phyloP scores from a whole-genome alignment of 2,888 invertebrate genomes.

The Bruchidius siliquastri region DNA sequence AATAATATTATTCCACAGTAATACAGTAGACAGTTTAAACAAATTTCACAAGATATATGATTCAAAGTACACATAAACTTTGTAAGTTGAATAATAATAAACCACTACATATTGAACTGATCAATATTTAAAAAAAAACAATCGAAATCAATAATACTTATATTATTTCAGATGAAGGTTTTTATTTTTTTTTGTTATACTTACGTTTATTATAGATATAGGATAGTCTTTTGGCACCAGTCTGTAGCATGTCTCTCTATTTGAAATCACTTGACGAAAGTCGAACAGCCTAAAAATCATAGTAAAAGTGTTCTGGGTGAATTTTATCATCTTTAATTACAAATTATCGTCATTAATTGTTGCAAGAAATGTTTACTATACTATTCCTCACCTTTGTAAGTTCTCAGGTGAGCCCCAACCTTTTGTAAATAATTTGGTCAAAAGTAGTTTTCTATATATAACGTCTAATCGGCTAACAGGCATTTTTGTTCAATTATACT shows the following conservation, averaged over 20 bases:
- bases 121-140: too few relatives aligned
- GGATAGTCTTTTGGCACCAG: constrained; percentile 80
- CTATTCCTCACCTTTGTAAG: constrained; percentile 61
- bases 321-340: not conserved
- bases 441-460: constrained; percentile 78
- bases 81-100: too few relatives aligned
- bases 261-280: constrained; percentile 81
- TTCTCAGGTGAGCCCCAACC: constrained; percentile 96
- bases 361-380: not conserved
- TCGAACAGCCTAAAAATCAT: constrained; percentile 86
- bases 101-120: too few relatives aligned
- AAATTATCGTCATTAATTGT: not conserved
- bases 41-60: not conserved
- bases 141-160: not conserved
- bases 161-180: not conserved
- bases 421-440: constrained; percentile 90
- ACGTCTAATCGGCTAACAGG: constrained; percentile 60
- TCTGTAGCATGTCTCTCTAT: constrained; percentile 75
- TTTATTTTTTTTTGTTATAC: constrained; percentile 14
- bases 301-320: constrained; percentile 21
- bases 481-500: constrained; percentile 20
- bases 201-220: constrained; percentile 80
- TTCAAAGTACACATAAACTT: too few relatives aligned
- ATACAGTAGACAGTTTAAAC: not conserved
- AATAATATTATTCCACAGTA: too few relatives aligned